Evolutionary conservation across 2,113 vertebrate genomes (phyloP).

Genomic region (Sapayoa aenigma): DNA sequence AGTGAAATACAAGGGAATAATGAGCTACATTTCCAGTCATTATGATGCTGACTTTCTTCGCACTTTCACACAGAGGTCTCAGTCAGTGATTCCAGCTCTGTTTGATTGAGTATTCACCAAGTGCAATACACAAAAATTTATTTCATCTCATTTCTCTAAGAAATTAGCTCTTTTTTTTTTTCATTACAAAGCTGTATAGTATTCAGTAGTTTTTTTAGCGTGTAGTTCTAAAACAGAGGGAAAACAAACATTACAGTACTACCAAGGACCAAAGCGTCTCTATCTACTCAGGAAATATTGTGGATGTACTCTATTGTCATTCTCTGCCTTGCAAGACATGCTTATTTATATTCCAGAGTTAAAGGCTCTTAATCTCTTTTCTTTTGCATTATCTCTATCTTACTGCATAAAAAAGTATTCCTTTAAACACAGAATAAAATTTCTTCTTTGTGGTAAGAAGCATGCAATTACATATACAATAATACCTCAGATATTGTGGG

Average conservation of each 20-base stretch:
- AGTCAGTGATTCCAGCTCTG: background rate
- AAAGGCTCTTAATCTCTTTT: background rate
- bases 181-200: background rate
- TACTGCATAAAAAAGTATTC: background rate
- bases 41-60: background rate
- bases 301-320: background rate
- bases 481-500: too few relatives aligned
- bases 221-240: background rate
- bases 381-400: background rate
- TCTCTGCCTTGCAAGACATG: background rate
- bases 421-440: background rate
- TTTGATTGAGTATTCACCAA: background rate
- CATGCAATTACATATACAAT: background rate
- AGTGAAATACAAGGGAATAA: background rate
- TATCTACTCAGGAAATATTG: background rate
- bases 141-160: background rate
- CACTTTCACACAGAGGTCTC: background rate
- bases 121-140: background rate
- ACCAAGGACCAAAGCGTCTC: background rate
- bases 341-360: background rate
- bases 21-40: background rate
- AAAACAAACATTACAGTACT: background rate
- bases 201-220: background rate
- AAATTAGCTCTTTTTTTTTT: background rate
- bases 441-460: background rate